Percentiles rank a stretch among this genome's conserved stretches.
Conservation (phyloP, 1,140 invertebrate genomes). For the Adelges cooleyi region DNA sequence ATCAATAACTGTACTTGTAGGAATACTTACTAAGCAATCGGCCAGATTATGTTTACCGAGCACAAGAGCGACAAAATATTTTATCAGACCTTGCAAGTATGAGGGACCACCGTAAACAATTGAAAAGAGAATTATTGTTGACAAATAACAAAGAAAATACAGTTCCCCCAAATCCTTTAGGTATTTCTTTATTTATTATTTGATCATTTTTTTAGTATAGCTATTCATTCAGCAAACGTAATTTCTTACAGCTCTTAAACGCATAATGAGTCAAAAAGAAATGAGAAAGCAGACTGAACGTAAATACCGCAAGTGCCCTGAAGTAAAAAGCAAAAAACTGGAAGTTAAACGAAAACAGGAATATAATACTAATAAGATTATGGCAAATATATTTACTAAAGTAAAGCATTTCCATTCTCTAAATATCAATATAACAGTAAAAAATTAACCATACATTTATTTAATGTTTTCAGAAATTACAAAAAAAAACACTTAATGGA, state of each 20-base stretch:
- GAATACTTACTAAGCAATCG: slow-evolving; percentile 33
- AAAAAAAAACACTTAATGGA: slow-evolving; percentile 42
- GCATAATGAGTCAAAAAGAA: slow-evolving; percentile 40
- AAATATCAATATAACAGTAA: not conserved
- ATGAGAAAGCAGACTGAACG: slow-evolving; percentile 41
- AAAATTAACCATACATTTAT: too few species aligned
- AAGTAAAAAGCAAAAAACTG: slow-evolving; percentile 40
- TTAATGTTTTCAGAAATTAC: slow-evolving; percentile 39
- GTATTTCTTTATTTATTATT: not conserved
- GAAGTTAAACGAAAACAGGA: slow-evolving; percentile 42
- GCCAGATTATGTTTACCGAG: slow-evolving; percentile 33
- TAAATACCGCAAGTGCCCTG: slow-evolving; percentile 41
- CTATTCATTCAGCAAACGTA: too few species aligned
- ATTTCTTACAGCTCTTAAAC: slow-evolving; percentile 35
- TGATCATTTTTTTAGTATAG: not conserved
- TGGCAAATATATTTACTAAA: slow-evolving; percentile 45
- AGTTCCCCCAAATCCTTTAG: slow-evolving; percentile 1
- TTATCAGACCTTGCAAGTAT: not conserved
- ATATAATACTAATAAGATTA: slow-evolving; percentile 42
- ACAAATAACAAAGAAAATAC: not conserved
- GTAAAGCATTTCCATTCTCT: slow-evolving; percentile 31
- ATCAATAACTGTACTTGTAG: slow-evolving; percentile 31
- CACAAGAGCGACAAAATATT: slow-evolving; percentile 30
- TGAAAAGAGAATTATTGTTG: not conserved
- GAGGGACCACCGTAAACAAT: not conserved